Evolutionary conservation across 2,113 vertebrate species (phyloP).

Genomic region (Bolborhynchus lineola): DNA sequence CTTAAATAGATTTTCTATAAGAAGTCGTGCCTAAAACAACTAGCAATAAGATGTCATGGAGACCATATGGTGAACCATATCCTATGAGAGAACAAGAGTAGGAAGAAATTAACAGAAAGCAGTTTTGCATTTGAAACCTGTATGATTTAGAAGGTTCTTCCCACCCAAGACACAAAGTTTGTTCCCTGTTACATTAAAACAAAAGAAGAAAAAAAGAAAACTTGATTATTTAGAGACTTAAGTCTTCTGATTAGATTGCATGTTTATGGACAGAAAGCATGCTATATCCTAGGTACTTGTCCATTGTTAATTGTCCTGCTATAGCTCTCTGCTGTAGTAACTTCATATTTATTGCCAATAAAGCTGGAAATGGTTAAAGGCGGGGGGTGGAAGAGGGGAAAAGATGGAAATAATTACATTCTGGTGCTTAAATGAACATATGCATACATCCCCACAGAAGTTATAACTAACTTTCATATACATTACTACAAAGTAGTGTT

Average conservation of each 20-base stretch:
- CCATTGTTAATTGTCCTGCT: not conserved
- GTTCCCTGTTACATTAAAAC: not conserved
- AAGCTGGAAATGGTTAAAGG: not conserved
- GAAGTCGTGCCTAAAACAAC: not conserved
- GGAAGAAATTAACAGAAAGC: not conserved
- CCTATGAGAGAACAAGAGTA: not conserved
- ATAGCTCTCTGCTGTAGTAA: not conserved
- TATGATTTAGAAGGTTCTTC: not conserved
- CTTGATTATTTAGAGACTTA: not conserved
- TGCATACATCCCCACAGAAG: not conserved
- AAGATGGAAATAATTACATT: not conserved
- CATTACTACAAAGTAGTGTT: not conserved
- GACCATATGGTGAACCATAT: not conserved
- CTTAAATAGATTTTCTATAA: not conserved
- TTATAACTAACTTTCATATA: not conserved
- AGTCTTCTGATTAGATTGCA: not conserved
- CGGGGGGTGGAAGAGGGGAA: too few relatives aligned
- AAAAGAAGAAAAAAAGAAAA: not conserved
- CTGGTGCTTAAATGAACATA: not conserved
- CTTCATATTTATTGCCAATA: not conserved
- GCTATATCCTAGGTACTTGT: not conserved
- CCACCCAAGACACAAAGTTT: not conserved
- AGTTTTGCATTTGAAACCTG: not conserved
- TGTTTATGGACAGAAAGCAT: not conserved
- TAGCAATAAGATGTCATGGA: not conserved